Evolutionary conservation across 2,113 vertebrate species (phyloP).

Genomic region (Grantiella picta): DNA sequence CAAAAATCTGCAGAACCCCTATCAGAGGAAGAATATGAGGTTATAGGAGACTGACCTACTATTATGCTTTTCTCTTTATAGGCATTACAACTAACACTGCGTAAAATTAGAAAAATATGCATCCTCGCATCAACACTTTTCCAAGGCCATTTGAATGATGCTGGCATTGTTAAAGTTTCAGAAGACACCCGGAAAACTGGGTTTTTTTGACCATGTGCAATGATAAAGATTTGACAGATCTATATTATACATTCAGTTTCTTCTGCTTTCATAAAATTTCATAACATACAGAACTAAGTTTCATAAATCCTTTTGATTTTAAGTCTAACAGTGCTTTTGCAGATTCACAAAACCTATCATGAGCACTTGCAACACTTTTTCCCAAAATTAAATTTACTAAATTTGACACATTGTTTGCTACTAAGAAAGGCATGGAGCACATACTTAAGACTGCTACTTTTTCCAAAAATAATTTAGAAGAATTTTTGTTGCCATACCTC

Average conservation of each 20-base stretch:
- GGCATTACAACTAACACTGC: neutral
- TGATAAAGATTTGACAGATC: neutral
- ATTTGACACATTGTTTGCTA: neutral
- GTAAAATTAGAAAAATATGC: neutral
- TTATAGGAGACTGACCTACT: neutral
- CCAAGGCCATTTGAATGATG: neutral
- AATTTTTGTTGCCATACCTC: neutral
- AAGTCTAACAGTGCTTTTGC: neutral
- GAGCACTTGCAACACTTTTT: neutral
- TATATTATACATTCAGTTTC: neutral
- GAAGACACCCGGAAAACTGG: neutral
- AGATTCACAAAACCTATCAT: neutral
- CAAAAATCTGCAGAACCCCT: neutral
- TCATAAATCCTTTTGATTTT: neutral
- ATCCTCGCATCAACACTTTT: neutral
- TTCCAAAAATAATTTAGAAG: neutral
- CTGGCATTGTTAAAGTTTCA: neutral
- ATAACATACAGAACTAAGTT: neutral
- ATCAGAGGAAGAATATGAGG: neutral
- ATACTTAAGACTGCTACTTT: neutral
- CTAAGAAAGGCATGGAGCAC: neutral
- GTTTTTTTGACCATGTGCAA: neutral
- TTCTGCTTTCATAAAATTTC: neutral
- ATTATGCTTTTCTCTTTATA: neutral
- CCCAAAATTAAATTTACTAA: neutral